Base-by-base conservation (phyloP, 2,113 vertebrate species). In the Uropsilus gracilis region DNA sequence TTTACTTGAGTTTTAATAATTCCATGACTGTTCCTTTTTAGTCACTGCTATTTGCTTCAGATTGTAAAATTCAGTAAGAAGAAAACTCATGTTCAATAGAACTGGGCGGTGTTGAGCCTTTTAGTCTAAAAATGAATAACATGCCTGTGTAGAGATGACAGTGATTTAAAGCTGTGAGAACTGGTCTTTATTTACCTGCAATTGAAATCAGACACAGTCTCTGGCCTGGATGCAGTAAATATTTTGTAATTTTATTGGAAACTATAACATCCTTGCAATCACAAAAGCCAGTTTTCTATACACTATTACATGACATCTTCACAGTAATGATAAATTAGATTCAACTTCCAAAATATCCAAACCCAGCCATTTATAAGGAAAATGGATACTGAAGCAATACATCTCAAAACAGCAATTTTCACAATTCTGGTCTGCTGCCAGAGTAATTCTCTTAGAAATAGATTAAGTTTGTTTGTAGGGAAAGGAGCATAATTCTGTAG, bases 311-410 rank as follows among this genome's bases (percentile, higher is more conserved):
- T 94, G 63, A 72, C 93, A 96, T 91, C 53, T 90, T 96, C 42
- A 89, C 66, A 89, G 64, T 92, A 89, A 94, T 95, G 84, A 97
- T 96, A 89, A 89, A 97, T 97, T 97, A 91, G 44, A 93, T 93
- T 94, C 39, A 81, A 61, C 77, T 30, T 96, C 57, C 34, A 61
- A 94, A 89, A 84, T 96, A 94, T 57, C 75, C 73, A 94, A 91
- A 26, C 69, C 3, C 94, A 71, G 75, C 48, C 37, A 20, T 64
- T 97, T 61, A 42, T 73, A 86, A 42, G 7, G 46, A 93, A 95
- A 97, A 26, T 2, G 63, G 64, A 48, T 86, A 64, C 6, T 13
- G 89, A 97, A 93, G 48, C 63, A 55, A 77, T 90, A 90, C 46
- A 83, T 0, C 59, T 90, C 53, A 95, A 34, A 97, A 95, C 30